Conservation (phyloP, 2,888 invertebrate species). For the Cantharis flavilabris region DNA sequence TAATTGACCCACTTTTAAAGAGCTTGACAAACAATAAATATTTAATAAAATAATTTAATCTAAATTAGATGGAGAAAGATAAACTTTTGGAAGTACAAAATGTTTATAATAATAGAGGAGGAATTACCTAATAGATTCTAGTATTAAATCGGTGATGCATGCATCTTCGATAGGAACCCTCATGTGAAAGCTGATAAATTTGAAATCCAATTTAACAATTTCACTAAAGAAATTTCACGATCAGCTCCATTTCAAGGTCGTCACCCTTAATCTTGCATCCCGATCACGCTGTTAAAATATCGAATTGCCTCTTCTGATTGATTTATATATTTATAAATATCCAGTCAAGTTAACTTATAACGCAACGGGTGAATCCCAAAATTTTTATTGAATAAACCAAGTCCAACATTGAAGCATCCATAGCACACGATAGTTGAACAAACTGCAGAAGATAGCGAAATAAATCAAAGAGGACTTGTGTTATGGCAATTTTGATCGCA, state of each 20-base stretch:
- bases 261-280: background rate
- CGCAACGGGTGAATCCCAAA: background rate
- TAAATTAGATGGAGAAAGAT: background rate
- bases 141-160: background rate
- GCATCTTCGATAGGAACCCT: background rate
- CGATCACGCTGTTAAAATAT: too few relatives aligned
- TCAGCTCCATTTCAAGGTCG: background rate
- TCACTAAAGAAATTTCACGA: background rate
- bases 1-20: slow-evolving; percentile 1
- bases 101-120: background rate
- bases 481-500: background rate
- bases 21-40: background rate
- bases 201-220: background rate
- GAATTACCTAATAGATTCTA: background rate
- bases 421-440: background rate
- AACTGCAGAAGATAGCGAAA: background rate
- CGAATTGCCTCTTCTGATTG: too few relatives aligned
- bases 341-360: background rate
- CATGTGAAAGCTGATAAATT: background rate
- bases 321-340: too few relatives aligned
- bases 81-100: background rate
- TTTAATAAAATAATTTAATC: background rate
- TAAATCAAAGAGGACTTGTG: background rate
- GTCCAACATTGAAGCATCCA: background rate
- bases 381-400: background rate